A percentile compares a stretch with the other conserved stretches of the same genome.
phyloP scores from a whole-genome alignment of 2,888 invertebrate genomes.

The Heliothis peltigera region DNA sequence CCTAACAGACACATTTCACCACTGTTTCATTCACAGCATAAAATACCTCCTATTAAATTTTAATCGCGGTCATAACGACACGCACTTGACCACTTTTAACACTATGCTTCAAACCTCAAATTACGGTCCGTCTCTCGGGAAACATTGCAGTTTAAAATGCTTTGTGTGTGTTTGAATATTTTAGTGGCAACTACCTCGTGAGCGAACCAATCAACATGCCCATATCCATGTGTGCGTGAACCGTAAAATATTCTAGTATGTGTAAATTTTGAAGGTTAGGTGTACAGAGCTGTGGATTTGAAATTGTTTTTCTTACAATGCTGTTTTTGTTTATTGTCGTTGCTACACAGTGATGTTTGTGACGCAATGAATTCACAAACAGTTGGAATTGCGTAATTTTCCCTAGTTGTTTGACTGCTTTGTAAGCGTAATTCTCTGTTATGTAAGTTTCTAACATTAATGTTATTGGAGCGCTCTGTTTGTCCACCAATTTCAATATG shows the following conservation, averaged over 20 bases:
- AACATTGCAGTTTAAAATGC: constrained; percentile 61
- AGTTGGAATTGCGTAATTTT: constrained; percentile 35
- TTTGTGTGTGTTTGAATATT: constrained; percentile 67
- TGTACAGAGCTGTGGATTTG: constrained; percentile 26
- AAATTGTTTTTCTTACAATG: constrained; percentile 56
- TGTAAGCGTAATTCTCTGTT: constrained; percentile 29
- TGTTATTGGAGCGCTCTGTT: constrained; percentile 21
- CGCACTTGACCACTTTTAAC: constrained; percentile 63
- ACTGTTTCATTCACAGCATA: constrained; percentile 7
- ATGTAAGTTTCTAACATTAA: constrained; percentile 25
- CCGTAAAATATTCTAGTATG: constrained; percentile 45
- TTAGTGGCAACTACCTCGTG: constrained; percentile 58
- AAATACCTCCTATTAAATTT: constrained; percentile 47
- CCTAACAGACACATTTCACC: not conserved
- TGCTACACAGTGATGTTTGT: constrained; percentile 22
- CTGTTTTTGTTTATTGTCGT: constrained; percentile 39
- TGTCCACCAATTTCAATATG: constrained; percentile 43
- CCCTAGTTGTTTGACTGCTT: constrained; percentile 29
- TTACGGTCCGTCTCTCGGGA: constrained; percentile 59
- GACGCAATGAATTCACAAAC: constrained; percentile 47
- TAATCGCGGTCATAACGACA: constrained; percentile 51
- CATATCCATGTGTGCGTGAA: constrained; percentile 51
- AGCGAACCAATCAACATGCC: constrained; percentile 55
- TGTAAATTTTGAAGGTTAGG: constrained; percentile 47
- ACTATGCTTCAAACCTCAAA: constrained; percentile 63